A percentile compares a stretch with the other conserved stretches of the same genome.
These are phyloP conservation scores for Machimus atricapillus DNA, from an alignment of 2,888 invertebrate genomes.

Conservation along the genomic window DNA sequence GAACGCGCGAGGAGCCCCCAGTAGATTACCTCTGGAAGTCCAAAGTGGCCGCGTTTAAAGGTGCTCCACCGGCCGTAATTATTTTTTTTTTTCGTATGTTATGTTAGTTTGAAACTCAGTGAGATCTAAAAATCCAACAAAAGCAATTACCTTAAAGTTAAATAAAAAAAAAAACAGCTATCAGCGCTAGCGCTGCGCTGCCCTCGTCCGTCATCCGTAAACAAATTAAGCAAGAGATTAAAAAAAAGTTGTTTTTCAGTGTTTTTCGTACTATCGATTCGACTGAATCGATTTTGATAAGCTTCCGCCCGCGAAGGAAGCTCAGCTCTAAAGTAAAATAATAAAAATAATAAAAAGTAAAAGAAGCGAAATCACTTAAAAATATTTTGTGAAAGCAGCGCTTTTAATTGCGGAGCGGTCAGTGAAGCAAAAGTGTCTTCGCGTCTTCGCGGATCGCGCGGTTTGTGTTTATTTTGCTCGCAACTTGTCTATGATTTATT, in stretches of 20 bases:
- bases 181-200: background rate
- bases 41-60: background rate
- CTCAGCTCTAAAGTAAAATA: background rate
- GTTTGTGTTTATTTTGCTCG: conserved; percentile 3
- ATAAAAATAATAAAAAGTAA: background rate
- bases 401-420: background rate
- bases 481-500: conserved; percentile 18
- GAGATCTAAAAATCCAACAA: background rate
- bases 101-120: background rate
- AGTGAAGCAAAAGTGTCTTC: conserved; percentile 16
- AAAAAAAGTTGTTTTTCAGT: background rate
- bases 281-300: conserved; percentile 6
- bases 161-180: background rate
- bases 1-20: background rate
- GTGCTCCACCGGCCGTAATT: background rate
- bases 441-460: background rate
- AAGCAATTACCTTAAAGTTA: background rate
- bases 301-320: background rate
- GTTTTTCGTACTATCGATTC: background rate
- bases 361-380: conserved; percentile 3
- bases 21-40: background rate
- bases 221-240: background rate
- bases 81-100: background rate
- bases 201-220: background rate
- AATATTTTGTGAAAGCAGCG: conserved; percentile 17